Percentiles rank a stretch among this genome's conserved stretches.
Evolutionary conservation across 2,888 invertebrate species (phyloP).

Genomic region (Scaptomyza reducta): DNA sequence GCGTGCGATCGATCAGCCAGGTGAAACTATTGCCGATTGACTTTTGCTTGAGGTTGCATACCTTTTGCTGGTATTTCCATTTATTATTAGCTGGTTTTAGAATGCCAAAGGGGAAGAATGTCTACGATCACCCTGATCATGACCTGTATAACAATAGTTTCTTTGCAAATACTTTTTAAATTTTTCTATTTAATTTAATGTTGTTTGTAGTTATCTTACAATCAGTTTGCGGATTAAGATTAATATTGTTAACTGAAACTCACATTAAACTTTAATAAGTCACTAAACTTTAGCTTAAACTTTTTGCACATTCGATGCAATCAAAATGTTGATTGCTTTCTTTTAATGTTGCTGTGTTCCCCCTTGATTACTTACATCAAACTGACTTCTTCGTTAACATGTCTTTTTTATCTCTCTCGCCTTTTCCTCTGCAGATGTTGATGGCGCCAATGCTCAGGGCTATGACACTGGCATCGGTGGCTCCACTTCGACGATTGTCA

Average conservation of each 20-base stretch:
- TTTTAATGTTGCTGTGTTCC: slow-evolving; percentile 6
- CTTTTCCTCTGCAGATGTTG: slow-evolving; percentile 72
- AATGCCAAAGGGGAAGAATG: neutral
- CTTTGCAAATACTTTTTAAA: too few species aligned
- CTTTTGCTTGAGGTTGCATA: neutral
- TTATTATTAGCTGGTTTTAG: neutral
- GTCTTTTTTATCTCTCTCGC: slow-evolving; percentile 6
- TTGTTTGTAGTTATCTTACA: too few species aligned
- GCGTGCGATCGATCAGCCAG: slow-evolving; percentile 24
- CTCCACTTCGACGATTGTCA: slow-evolving; percentile 84
- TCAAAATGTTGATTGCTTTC: slow-evolving; percentile 15
- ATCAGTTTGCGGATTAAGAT: too few species aligned
- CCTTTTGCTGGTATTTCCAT: neutral
- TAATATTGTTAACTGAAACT: neutral
- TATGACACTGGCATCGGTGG: slow-evolving; percentile 84
- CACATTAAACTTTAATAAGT: neutral
- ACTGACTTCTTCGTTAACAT: neutral
- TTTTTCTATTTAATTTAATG: too few species aligned
- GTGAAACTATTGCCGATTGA: slow-evolving; percentile 7
- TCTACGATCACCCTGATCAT: neutral
- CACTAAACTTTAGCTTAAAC: neutral
- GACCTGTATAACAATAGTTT: neutral
- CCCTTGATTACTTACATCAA: slow-evolving; percentile 15
- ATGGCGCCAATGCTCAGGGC: slow-evolving; percentile 83
- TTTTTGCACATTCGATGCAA: slow-evolving; percentile 18